Evolutionary conservation across 2,113 vertebrate species (phyloP), one percentile per base, ranked within the genome.

Genomic region (Ailurus styani): DNA sequence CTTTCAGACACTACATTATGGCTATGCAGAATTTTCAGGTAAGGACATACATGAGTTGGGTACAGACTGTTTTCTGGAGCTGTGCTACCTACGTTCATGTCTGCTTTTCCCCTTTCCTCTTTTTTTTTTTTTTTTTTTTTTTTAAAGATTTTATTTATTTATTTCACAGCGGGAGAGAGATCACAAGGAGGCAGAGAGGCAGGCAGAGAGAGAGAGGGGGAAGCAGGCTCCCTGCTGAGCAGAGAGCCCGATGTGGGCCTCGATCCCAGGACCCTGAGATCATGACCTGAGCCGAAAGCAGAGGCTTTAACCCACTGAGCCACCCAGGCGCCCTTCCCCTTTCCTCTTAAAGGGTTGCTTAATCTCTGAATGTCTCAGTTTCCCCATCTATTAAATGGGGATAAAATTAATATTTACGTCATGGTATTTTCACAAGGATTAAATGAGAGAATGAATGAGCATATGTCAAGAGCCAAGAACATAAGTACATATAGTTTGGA

Each of bases 21-120:
- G 99, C 99, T 99, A 27, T 99, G 99, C 99, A 99, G 99, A 95
- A 99, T 99, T 83, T 99, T 99, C 99, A 99, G 99, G 99, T 99
- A 98, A 98, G 88, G 70, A 47, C 50, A 77, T 66, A 25, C 90
- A 52, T 73, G 88, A 42, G 7, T 85, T 29, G 52, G 4, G 15
- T 57, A 14, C 54, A n/a, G 54, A 29, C 27, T 57, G 45, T 54
- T 84, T 75, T 73, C 47, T 84, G 40, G 68, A 42, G 17, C 29
- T 87, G 0, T 86, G 27, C 17, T 62, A 6, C 34, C n/a, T 50
- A 21, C 7, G 13, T 64, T 91, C 18, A 82, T 1, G 54, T 72
- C 18, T 75, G 62, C 52, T 25, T 70, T 21, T 73, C 7, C 70
- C n/a, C 42, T 34, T 72, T 29, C 7, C 34, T 47, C 6, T 92